Evolutionary conservation across 2,113 vertebrate genomes (phyloP), one percentile per base, ranked within the genome.

Genomic region (Martes martes): DNA sequence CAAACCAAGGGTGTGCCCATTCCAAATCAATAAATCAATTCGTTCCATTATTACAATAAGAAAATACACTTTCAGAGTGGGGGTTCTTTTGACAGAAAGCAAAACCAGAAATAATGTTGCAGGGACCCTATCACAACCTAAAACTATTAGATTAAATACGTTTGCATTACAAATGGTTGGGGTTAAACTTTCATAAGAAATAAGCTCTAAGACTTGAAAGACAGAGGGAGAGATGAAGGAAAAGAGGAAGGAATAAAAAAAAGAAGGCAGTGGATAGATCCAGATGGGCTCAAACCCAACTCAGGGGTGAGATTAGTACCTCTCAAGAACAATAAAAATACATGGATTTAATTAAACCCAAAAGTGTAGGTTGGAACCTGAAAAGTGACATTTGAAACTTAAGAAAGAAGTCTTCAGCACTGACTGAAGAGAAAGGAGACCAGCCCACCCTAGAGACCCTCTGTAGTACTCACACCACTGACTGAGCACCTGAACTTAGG

Each of bases 101-200:
- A n/a, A 96, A 97, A 96, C 87, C 45, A 96, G 31, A 98, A 94
- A 96, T 67, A 87, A 86, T 96, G 31, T 96, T 95, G 63, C 45
- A 71, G 1, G 6, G 50, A 65, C 50, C 8, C 50, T 83, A 28
- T 65, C 67, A 96, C 42, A 89, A 96, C 84, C 82, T 65, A 31
- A 39, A 95, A 84, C 42, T 89, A 71, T 94, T 80, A 71, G 47
- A 90, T 71, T 81, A 39, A 87, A 93, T 18, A 39, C 10, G 88
- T 88, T 88, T 92, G 26, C 45, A 88, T 6, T 74, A 52, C 81
- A 71, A 85, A 96, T 8, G 67, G 45, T 55, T 76, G 28, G 73
- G 18, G 3, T 81, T 95, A 83, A 74, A 52, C 26, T 94, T 96
- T 87, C 65, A 55, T 47, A 94, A 79, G n/a, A 21, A 55, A 61